Conservation (phyloP, 2,113 vertebrate genomes). For the Copsychus sechellarum region DNA sequence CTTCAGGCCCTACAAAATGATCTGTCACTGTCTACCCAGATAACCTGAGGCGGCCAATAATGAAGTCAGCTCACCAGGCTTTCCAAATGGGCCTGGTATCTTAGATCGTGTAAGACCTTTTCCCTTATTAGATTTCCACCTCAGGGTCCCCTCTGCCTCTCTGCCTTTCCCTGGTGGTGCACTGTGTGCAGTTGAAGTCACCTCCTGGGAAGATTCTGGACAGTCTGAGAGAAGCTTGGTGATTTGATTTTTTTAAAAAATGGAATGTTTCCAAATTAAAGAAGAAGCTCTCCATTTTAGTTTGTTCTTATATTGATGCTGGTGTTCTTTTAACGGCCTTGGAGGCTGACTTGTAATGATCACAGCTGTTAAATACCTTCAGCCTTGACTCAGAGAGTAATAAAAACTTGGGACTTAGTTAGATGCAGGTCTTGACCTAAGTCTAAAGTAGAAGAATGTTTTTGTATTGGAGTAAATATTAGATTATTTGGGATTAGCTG, state of each 20-base stretch:
- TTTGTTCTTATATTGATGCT: neutral
- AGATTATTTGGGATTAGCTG: neutral
- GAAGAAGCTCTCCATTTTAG: neutral
- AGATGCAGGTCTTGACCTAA: neutral
- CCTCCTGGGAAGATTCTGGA: neutral
- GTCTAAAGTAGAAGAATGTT: neutral
- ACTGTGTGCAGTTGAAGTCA: accelerated
- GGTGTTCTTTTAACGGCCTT: neutral
- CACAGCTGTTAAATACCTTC: neutral
- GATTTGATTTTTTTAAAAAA: neutral
- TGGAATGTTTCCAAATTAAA: neutral
- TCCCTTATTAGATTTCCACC: conserved; percentile 57
- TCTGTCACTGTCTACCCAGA: conserved; percentile 70
- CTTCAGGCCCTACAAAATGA: conserved; percentile 51
- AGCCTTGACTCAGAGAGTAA: neutral
- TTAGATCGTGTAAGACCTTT: conserved; percentile 52
- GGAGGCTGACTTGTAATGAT: neutral
- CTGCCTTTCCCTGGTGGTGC: neutral
- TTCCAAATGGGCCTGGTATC: conserved; percentile 42
- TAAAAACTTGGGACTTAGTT: neutral
- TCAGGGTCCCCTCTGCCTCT: neutral
- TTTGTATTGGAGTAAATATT: neutral
- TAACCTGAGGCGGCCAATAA: conserved; percentile 61
- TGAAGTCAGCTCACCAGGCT: conserved; percentile 56
- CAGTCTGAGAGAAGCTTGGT: neutral